A percentile compares a stretch with the other conserved stretches of the same genome.
These are phyloP conservation scores for Microchirus variegatus DNA, from an alignment of 2,797 vertebrate species.

Conservation along the genomic window DNA sequence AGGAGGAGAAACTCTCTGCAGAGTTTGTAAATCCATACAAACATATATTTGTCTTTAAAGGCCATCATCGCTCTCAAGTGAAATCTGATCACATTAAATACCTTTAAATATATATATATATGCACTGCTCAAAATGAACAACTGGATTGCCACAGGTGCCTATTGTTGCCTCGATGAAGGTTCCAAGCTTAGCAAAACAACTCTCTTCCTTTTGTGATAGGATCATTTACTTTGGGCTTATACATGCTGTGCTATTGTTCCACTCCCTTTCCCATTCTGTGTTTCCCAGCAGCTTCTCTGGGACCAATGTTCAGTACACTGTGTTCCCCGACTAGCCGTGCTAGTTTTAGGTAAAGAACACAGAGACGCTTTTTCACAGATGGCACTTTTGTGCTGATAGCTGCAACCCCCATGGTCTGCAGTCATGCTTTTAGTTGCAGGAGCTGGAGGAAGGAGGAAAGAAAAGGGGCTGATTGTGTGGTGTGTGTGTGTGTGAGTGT, in stretches of 20 bases:
- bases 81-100: too few species aligned
- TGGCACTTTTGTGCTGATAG: slow-evolving; percentile 71
- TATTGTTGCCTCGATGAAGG: not conserved
- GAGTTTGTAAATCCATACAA: too few species aligned
- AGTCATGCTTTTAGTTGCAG: slow-evolving; percentile 63
- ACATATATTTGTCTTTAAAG: too few species aligned
- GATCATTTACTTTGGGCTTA: slow-evolving; percentile 32
- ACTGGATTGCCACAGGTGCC: not conserved
- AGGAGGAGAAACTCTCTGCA: slow-evolving; percentile 4
- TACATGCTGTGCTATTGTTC: slow-evolving; percentile 36
- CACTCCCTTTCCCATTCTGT: slow-evolving; percentile 12
- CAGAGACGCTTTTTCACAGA: slow-evolving; percentile 64
- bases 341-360: slow-evolving; percentile 58
- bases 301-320: slow-evolving; percentile 47
- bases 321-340: slow-evolving; percentile 45
- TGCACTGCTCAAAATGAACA: too few species aligned
- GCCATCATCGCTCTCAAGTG: too few species aligned
- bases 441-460: slow-evolving; percentile 27
- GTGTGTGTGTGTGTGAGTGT: slow-evolving; percentile 55
- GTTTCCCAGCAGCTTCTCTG: slow-evolving; percentile 40
- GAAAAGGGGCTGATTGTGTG: slow-evolving; percentile 44
- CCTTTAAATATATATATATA: too few species aligned
- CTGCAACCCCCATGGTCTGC: slow-evolving; percentile 71
- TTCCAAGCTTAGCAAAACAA: slow-evolving; percentile 20
- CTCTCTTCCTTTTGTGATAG: slow-evolving; percentile 19